A percentile compares a stretch with the other conserved stretches of the same genome.
Evolutionary conservation across 2,797 vertebrate species (phyloP).

Genomic region (Percopsis omiscomaycus): DNA sequence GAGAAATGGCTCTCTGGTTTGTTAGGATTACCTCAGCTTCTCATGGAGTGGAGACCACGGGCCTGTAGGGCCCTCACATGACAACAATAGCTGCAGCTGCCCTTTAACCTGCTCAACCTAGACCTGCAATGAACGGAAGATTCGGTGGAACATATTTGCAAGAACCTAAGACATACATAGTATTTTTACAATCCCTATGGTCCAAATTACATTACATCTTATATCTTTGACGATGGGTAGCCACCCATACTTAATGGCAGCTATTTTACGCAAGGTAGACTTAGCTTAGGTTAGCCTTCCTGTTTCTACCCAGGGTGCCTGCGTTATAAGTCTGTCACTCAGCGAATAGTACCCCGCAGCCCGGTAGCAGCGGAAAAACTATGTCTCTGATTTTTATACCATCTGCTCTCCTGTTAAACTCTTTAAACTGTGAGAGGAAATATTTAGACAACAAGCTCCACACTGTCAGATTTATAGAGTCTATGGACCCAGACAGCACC

Average conservation of each 20-base stretch:
- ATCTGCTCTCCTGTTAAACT: conserved; percentile 66
- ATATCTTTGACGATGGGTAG: conserved; percentile 8
- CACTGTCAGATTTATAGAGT: conserved; percentile 57
- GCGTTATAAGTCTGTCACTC: conserved; percentile 40
- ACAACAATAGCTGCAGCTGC: no score
- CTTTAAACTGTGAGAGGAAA: conserved; percentile 71
- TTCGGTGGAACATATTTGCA: background rate
- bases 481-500: conserved; percentile 52
- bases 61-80: no score
- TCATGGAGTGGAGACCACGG: no score
- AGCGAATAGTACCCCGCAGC: conserved; percentile 11
- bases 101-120: no score
- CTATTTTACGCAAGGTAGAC: conserved; percentile 31
- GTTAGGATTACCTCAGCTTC: no score
- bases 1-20: background rate
- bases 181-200: background rate
- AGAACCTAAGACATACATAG: no score
- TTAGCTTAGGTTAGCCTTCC: conserved; percentile 3
- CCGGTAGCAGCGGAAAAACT: conserved; percentile 47
- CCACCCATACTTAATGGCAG: conserved; percentile 17
- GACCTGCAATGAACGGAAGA: background rate
- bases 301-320: conserved; percentile 26
- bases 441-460: conserved; percentile 73
- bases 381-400: conserved; percentile 56
- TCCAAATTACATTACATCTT: conserved; percentile 36